Evolutionary conservation across 2,113 vertebrate species (phyloP).

Genomic region (Hydropotes inermis): DNA sequence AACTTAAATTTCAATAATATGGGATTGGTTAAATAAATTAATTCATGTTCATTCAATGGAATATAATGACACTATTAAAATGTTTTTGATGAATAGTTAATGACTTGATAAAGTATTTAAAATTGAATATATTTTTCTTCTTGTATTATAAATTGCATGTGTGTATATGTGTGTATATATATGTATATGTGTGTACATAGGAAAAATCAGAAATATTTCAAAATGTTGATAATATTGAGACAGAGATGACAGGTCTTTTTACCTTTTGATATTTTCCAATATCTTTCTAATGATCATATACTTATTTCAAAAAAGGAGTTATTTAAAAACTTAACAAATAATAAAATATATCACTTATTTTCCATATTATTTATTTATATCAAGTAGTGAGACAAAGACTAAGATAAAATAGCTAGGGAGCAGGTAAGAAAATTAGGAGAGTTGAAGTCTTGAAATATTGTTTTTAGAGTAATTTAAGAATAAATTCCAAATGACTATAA

Average conservation of each 20-base stretch:
- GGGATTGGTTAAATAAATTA: background rate
- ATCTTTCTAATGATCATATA: background rate
- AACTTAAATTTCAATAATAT: background rate
- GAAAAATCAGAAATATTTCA: background rate
- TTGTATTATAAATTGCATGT: background rate
- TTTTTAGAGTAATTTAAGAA: conserved; percentile 1
- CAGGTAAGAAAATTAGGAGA: background rate
- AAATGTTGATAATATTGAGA: background rate
- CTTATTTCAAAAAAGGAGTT: background rate
- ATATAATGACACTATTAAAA: background rate
- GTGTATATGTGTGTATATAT: background rate
- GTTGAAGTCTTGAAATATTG: background rate
- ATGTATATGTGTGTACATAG: background rate
- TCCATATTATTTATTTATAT: background rate
- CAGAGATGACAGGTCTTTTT: background rate
- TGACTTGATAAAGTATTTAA: background rate
- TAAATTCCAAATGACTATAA: background rate
- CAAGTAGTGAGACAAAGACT: background rate
- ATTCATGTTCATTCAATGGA: background rate
- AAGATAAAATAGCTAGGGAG: background rate
- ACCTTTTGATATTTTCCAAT: background rate
- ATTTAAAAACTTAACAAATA: background rate
- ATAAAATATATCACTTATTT: background rate
- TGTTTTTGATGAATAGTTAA: background rate
- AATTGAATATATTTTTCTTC: background rate